A percentile compares a stretch with the other conserved stretches of the same genome.
These are phyloP conservation scores for Selenia dentaria DNA, from an alignment of 2,888 invertebrate genomes.

Conservation along the genomic window DNA sequence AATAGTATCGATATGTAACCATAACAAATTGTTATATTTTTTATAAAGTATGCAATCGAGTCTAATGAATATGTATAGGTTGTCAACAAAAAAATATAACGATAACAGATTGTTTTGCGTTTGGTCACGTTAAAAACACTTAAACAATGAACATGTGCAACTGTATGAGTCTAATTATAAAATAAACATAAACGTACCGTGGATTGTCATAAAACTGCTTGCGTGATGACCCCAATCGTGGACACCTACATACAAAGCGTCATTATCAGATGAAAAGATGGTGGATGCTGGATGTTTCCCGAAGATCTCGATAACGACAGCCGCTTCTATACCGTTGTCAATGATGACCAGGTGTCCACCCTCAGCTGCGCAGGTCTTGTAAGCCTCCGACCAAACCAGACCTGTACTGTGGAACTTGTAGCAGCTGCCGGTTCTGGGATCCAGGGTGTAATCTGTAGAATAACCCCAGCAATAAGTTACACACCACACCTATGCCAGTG, in stretches of 20 bases:
- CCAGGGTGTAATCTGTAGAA: not conserved
- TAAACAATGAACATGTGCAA: no score
- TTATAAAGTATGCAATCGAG: no score
- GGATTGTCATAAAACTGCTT: not conserved
- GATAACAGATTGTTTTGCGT: no score
- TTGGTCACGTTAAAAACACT: no score
- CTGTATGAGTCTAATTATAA: no score
- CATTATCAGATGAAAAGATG: not conserved
- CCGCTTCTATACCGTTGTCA: not conserved
- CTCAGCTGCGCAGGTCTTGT: slow-evolving; percentile 28
- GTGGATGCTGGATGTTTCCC: not conserved
- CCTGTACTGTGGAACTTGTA: slow-evolving; percentile 36
- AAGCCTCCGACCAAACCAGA: slow-evolving; percentile 26
- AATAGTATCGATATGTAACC: no score
- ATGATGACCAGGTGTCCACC: slow-evolving; percentile 21
- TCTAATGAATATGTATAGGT: no score
- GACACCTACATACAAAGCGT: not conserved
- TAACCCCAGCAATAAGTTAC: no score
- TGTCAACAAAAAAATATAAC: no score
- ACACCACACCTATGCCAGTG: no score
- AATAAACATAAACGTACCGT: not conserved
- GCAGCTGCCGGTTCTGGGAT: slow-evolving; percentile 23
- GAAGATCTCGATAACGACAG: not conserved
- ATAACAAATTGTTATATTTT: no score
- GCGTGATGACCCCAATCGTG: not conserved